phyloP scores from a whole-genome alignment of 1,140 invertebrate species.

The Dendrolimus punctatus region DNA sequence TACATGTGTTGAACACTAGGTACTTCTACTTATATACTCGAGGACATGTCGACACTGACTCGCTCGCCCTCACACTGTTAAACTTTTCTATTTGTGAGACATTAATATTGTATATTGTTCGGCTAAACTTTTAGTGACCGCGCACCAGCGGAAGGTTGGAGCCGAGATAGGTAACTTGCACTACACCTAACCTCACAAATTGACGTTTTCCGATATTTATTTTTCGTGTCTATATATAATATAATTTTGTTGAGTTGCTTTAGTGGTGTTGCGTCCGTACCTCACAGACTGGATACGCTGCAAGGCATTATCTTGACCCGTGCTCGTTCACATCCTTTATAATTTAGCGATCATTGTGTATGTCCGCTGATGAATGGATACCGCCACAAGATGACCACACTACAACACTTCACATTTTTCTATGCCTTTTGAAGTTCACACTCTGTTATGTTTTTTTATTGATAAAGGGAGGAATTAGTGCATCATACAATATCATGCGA shows the following conservation, averaged over 20 bases:
- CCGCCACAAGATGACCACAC: conserved; percentile 50
- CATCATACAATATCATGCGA: conserved; percentile 60
- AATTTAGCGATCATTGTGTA: conserved; percentile 66
- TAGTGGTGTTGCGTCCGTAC: conserved; percentile 69
- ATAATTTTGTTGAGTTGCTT: conserved; percentile 67
- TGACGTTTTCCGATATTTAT: conserved; percentile 67
- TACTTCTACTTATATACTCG: conserved; percentile 3
- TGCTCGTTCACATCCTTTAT: conserved; percentile 64
- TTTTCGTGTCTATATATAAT: conserved; percentile 57
- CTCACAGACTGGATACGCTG: conserved; percentile 66
- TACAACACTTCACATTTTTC: conserved; percentile 58
- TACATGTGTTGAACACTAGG: conserved; percentile 22
- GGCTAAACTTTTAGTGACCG: conserved; percentile 78
- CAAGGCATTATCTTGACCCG: conserved; percentile 61
- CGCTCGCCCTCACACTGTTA: conserved; percentile 37
- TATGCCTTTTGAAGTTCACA: conserved; percentile 56
- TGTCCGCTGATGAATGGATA: conserved; percentile 63
- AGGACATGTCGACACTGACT: conserved; percentile 20
- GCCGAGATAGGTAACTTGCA: conserved; percentile 82
- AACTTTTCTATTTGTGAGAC: conserved; percentile 63
- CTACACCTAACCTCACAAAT: conserved; percentile 68
- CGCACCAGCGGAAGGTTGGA: conserved; percentile 82
- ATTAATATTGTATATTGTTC: conserved; percentile 60
- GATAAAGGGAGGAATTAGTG: conserved; percentile 53
- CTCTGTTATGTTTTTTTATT: conserved; percentile 52